Conservation (phyloP, 1,140 invertebrate genomes). For the Mylabris phalerata region DNA sequence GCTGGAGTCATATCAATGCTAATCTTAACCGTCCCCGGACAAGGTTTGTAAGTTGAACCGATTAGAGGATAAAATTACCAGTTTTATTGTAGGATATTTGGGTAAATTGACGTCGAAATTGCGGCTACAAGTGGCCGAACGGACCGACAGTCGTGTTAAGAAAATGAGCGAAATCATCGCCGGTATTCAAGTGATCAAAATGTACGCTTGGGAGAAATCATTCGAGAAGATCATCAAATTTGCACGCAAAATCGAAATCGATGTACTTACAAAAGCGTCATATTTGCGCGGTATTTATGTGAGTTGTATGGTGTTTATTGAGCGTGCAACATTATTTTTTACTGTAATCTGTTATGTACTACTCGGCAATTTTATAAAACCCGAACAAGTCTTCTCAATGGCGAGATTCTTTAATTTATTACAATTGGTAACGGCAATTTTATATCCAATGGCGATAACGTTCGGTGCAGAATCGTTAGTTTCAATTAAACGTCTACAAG, state of each 20-base stretch:
- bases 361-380: slow-evolving; percentile 57
- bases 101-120: slow-evolving; percentile 49
- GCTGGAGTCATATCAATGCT: slow-evolving; percentile 60
- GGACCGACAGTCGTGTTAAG: slow-evolving; percentile 66
- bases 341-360: slow-evolving; percentile 64
- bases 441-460: slow-evolving; percentile 66
- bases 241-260: slow-evolving; percentile 56
- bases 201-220: slow-evolving; percentile 72
- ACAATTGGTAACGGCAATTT: slow-evolving; percentile 56
- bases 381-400: slow-evolving; percentile 63
- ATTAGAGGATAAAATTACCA: neutral
- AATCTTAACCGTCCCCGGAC: slow-evolving; percentile 56
- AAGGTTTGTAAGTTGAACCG: slow-evolving; percentile 43
- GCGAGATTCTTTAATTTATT: slow-evolving; percentile 64
- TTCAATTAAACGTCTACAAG: slow-evolving; percentile 59
- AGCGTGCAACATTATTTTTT: slow-evolving; percentile 65
- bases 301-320: slow-evolving; percentile 61
- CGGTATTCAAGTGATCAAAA: slow-evolving; percentile 71
- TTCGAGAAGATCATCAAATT: slow-evolving; percentile 52
- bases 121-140: slow-evolving; percentile 49
- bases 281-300: slow-evolving; percentile 66
- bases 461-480: slow-evolving; percentile 58
- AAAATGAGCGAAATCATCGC: slow-evolving; percentile 75
- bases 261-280: slow-evolving; percentile 58
- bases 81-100: slow-evolving; percentile 42